Base-by-base conservation (phyloP, 2,797 vertebrate species). In the Eulemur mongoz region DNA sequence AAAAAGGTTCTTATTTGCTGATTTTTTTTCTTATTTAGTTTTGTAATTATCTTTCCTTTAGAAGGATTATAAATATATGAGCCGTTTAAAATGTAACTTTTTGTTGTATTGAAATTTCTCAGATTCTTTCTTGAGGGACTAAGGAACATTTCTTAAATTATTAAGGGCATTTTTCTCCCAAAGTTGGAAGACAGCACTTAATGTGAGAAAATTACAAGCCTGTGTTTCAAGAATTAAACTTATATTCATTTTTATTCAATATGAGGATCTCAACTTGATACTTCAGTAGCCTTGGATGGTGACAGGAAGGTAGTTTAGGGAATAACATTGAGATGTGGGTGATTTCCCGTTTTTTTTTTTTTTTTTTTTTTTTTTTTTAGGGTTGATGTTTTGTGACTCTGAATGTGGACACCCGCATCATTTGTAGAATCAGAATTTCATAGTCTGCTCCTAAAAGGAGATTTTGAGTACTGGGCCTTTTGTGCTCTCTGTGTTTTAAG, bases 21-120 rank as follows among this genome's bases (percentile, higher is more conserved):
- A 32, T 76, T 94, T 43, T 50, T 75, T 67, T 72, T 63, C n/a
- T 84, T 73, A 63, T 35, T 78, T 67, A 81, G 23, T 38, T 72
- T 79, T 69, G 7, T 72, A 79, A 40, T 15, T 81, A 22, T 91
- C 52, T 5, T 72, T 86, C 93, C 23, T 75, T 83, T 61, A n/a
- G 32, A 43, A 63, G 14, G 40, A 72, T 61, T 93, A 57, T 73
- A 90, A 61, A 43, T n/a, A 78, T 45, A 57, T 69, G 13, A 89
- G 13, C 4, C 9, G 40, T 96, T 59, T 61, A 94, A 92, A 48
- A 81, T 38, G 4, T 1, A 90, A 80, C 25, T 94, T 95, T 38
- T 50, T 54, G 52, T 40, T 83, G 80, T 95, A 25, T 65, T 61
- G n/a, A 94, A 72, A 94, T 59, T 75, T 59, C 65, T 91, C 72